Conservation (phyloP, 2,888 invertebrate genomes). For the Griposia aprilina region DNA sequence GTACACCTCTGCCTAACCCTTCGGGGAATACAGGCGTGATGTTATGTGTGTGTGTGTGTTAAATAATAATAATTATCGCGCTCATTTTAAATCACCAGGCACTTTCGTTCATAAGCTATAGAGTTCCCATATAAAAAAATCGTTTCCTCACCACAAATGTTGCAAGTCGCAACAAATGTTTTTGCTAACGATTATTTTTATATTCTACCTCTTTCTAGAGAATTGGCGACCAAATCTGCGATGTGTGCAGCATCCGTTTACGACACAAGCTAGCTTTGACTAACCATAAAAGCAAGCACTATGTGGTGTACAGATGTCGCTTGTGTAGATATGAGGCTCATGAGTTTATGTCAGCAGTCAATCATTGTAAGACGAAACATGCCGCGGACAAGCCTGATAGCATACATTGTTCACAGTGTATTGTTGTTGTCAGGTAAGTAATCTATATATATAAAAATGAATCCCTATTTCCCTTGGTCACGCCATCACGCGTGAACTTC, state of each 20-base stretch:
- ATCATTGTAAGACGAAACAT: conserved; percentile 75
- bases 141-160: background rate
- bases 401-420: conserved; percentile 78
- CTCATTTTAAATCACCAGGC: background rate
- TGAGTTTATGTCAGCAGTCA: conserved; percentile 65
- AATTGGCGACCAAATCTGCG: conserved; percentile 70
- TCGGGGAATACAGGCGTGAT: too few species aligned
- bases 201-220: conserved; percentile 65
- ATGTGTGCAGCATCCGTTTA: conserved; percentile 74
- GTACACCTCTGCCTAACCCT: too few species aligned
- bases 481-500: too few species aligned
- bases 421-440: conserved; percentile 69
- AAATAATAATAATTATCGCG: background rate
- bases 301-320: conserved; percentile 69
- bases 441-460: too few species aligned
- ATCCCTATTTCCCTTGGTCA: too few species aligned
- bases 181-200: background rate
- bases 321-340: conserved; percentile 73
- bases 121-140: background rate
- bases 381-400: conserved; percentile 58
- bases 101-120: background rate
- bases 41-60: too few species aligned
- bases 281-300: conserved; percentile 73
- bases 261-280: conserved; percentile 28
- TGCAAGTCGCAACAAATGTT: background rate